Evolutionary conservation across 2,888 invertebrate genomes (phyloP).

Genomic region (Horisme vitalbata): DNA sequence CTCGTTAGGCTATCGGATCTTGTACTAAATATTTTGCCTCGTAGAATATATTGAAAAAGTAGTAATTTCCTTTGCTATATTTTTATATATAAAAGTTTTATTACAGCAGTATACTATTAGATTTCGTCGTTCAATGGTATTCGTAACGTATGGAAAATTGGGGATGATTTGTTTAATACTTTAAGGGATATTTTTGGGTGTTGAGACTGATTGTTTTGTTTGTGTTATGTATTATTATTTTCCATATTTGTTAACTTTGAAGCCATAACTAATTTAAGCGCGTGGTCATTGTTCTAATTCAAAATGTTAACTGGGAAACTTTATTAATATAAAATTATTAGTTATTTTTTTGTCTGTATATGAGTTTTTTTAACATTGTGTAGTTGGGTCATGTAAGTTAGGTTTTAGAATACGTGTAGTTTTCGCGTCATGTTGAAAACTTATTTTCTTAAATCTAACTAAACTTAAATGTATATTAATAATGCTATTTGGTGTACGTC

Average conservation of each 20-base stretch:
- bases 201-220: constrained; percentile 83
- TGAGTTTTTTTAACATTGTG: constrained; percentile 75
- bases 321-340: constrained; percentile 58
- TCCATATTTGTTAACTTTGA: constrained; percentile 54
- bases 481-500: constrained; percentile 80
- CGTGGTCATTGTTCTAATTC: constrained; percentile 42
- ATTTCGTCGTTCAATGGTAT: constrained; percentile 13
- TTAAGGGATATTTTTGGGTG: constrained; percentile 65
- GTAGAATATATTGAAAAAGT: too few relatives aligned
- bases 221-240: constrained; percentile 80
- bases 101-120: constrained; percentile 18
- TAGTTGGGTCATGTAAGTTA: constrained; percentile 76
- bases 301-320: constrained; percentile 53
- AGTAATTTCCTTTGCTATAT: constrained; percentile 63
- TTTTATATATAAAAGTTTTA: constrained; percentile 56
- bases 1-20: too few relatives aligned
- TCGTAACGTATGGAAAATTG: constrained; percentile 9
- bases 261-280: constrained; percentile 55
- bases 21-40: too few relatives aligned
- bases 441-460: constrained; percentile 69
- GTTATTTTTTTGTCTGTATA: constrained; percentile 80
- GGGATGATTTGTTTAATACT: constrained; percentile 52
- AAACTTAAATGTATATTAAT: constrained; percentile 69
- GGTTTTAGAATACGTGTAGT: constrained; percentile 67
- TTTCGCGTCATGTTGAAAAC: constrained; percentile 62